Evolutionary conservation across 2,113 vertebrate genomes (phyloP).

Genomic region (Chloebia gouldiae): DNA sequence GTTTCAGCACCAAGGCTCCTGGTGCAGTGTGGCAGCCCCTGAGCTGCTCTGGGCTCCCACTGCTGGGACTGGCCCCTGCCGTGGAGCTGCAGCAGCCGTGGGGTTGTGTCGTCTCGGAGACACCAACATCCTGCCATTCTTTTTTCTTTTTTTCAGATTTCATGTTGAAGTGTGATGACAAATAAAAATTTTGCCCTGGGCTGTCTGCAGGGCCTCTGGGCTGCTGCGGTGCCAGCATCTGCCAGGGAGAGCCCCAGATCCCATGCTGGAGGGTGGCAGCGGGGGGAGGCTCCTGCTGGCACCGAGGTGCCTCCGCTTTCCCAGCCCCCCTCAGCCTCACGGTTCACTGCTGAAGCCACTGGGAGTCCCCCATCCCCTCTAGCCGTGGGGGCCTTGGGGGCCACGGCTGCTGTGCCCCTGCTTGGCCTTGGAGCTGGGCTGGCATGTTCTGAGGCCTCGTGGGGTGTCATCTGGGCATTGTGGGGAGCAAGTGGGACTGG

Average conservation of each 20-base stretch:
- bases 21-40: neutral
- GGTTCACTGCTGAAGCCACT: neutral
- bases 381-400: accelerated
- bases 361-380: neutral
- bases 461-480: accelerated
- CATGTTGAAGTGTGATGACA: conserved; percentile 75
- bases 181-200: conserved; percentile 87
- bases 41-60: neutral
- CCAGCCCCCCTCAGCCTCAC: neutral
- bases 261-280: conserved; percentile 47
- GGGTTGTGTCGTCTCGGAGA: conserved; percentile 5
- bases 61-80: neutral
- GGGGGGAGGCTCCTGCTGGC: neutral
- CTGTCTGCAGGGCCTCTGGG: conserved; percentile 84
- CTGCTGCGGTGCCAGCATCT: conserved; percentile 80
- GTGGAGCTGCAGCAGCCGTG: neutral
- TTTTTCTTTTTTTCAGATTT: conserved; percentile 36
- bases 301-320: accelerated
- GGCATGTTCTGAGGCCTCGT: accelerated
- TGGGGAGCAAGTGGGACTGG: neutral
- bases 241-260: conserved; percentile 78
- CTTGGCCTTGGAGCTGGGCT: neutral
- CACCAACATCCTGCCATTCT: conserved; percentile 66
- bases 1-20: neutral
- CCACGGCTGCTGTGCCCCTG: neutral